Percentiles rank a stretch among this genome's conserved stretches.
Conservation (phyloP, 2,797 vertebrate genomes). For the Nannoperca australis region DNA sequence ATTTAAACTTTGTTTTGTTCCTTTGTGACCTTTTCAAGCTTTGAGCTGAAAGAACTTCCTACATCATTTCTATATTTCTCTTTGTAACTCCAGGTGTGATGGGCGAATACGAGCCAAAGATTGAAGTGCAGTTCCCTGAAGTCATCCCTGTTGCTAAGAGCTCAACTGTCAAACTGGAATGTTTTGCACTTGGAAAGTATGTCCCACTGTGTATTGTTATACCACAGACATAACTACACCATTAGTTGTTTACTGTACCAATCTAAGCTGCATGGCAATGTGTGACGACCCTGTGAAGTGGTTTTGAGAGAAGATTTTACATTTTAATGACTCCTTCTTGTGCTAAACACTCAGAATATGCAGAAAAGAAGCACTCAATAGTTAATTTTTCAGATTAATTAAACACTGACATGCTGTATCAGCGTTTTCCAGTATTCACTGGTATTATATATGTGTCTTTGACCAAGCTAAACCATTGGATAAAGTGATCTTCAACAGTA, state of each 20-base stretch:
- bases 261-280: constrained; percentile 34
- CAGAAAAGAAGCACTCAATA: constrained; percentile 13
- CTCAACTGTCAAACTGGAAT: constrained; percentile 92
- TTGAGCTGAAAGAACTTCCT: constrained; percentile 34
- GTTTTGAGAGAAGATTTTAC: constrained; percentile 28
- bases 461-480: neutral
- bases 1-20: constrained; percentile 36
- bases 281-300: constrained; percentile 20
- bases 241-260: constrained; percentile 32
- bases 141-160: constrained; percentile 90
- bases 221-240: constrained; percentile 8
- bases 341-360: neutral
- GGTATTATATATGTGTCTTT: neutral
- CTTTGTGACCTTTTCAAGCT: constrained; percentile 41
- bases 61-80: constrained; percentile 44
- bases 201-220: constrained; percentile 73
- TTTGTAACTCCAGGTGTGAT: constrained; percentile 89
- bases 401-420: constrained; percentile 5
- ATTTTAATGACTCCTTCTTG: constrained; percentile 34
- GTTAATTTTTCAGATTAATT: constrained; percentile 17
- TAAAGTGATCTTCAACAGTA: neutral
- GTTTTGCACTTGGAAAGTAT: constrained; percentile 97
- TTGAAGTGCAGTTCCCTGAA: constrained; percentile 97
- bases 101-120: constrained; percentile 99
- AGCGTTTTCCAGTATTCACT: constrained; percentile 16